Base-by-base conservation (phyloP, 2,888 invertebrate genomes). In the Magallana nippona region DNA sequence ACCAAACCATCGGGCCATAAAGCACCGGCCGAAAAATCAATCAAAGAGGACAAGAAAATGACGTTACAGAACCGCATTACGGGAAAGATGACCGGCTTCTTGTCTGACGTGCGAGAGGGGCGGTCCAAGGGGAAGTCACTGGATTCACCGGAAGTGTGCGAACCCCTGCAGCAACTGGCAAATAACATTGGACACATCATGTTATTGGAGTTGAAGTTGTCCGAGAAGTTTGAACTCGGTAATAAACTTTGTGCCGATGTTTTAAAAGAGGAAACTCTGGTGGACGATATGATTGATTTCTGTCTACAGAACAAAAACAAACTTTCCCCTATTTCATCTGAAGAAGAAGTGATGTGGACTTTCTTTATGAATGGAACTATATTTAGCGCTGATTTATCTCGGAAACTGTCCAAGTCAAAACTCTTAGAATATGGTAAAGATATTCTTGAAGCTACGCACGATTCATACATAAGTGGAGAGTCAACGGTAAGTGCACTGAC, bases 281-380 rank as follows among this genome's bases (percentile, higher is more conserved):
- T 79, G 1, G 27, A 27, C 55, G 27, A 79, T 19, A 79, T 79
- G 79, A 22, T 56, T 27, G 22, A 13, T 57, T 22, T 56, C 22
- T 79, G 79, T 79, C 56, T 22, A 2, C 19, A 57, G 22, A 55
- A 56, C 10, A 32, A 15, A 13, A 79, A 79, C 15, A 22, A 22
- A 2, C 56, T 79, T 10, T 57, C 79, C 19, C 19, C 19, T 55
- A 32, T 58, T 10, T n/a, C 56, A 2, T 2, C 10, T 8, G 27
- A 22, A 0, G 79, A 79, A 27, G 0, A 22, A 56, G 71, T n/a
- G 3, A 15, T 82, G n/a, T 82, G 82, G 82, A n/a, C 15, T 8
- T 71, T 82, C 11, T 82, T 82, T 17, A 71, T 71, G 71, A 55
- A 56, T n/a, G 55, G 56, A 10, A 55, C 82, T 13, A 71, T 82